Conservation (phyloP, 2,888 invertebrate genomes). For the Drosophila meridiana region DNA sequence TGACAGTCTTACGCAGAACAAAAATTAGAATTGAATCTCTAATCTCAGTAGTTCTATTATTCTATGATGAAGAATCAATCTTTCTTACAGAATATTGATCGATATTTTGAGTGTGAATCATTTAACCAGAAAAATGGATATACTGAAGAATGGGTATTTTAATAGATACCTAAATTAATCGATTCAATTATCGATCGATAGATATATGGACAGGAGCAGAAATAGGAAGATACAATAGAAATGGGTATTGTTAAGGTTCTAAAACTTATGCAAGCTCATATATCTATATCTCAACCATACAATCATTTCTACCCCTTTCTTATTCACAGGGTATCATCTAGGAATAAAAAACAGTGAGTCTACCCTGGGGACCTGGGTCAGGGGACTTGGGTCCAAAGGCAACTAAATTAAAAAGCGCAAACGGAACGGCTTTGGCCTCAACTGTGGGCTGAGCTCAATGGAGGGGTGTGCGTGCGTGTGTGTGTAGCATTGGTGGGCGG, state of each 20-base stretch:
- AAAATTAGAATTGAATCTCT: no score
- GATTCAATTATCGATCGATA: no score
- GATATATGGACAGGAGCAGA: no score
- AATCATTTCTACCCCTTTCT: background rate
- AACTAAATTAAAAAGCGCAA: constrained; percentile 75
- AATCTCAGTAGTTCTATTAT: no score
- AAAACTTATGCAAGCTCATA: background rate
- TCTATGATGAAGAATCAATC: no score
- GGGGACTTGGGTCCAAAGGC: constrained; percentile 18
- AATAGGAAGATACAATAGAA: no score
- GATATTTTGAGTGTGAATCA: no score
- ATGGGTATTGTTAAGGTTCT: no score
- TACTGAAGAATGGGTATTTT: background rate
- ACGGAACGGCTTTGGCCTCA: constrained; percentile 37
- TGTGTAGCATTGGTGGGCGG: constrained; percentile 5
- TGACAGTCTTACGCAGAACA: no score
- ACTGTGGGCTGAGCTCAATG: constrained; percentile 10
- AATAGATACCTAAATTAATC: no score
- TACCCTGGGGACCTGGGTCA: constrained; percentile 57
- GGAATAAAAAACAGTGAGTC: constrained; percentile 13
- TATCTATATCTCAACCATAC: background rate
- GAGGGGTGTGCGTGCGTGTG: background rate
- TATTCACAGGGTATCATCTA: constrained; percentile 1
- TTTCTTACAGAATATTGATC: no score
- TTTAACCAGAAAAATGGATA: background rate